Evolutionary conservation across 2,113 vertebrate species (phyloP).

Genomic region (Cyrtonyx montezumae): DNA sequence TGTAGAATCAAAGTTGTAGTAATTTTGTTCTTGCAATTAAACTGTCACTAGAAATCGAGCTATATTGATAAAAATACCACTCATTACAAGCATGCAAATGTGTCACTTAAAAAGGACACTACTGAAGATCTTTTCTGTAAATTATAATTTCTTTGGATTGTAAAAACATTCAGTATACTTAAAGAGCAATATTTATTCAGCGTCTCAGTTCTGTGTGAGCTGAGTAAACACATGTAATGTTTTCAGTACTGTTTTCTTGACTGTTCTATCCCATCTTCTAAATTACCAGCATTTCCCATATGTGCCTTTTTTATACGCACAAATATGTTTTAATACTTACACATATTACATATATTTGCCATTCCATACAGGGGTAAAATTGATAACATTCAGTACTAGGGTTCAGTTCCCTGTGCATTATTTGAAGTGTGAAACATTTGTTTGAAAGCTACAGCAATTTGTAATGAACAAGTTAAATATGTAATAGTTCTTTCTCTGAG

Average conservation of each 20-base stretch:
- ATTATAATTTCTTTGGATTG: background rate
- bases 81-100: background rate
- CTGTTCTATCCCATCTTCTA: background rate
- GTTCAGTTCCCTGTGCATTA: background rate
- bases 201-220: background rate
- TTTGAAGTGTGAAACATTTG: background rate
- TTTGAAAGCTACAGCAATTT: background rate
- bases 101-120: background rate
- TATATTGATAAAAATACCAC: background rate
- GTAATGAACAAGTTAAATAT: background rate
- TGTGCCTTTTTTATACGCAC: background rate
- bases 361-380: background rate
- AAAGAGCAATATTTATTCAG: background rate
- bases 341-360: background rate
- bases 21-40: background rate
- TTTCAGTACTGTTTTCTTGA: background rate
- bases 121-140: background rate
- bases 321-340: too few species aligned
- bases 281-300: background rate
- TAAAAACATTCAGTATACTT: background rate
- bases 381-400: background rate
- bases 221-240: background rate
- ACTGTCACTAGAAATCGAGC: background rate
- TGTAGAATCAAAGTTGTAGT: background rate
- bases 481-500: background rate